A percentile compares a stretch with the other conserved stretches of the same genome.
Conservation (phyloP, 64 coral and sea anemone genomes). For the Acropora yongei region DNA sequence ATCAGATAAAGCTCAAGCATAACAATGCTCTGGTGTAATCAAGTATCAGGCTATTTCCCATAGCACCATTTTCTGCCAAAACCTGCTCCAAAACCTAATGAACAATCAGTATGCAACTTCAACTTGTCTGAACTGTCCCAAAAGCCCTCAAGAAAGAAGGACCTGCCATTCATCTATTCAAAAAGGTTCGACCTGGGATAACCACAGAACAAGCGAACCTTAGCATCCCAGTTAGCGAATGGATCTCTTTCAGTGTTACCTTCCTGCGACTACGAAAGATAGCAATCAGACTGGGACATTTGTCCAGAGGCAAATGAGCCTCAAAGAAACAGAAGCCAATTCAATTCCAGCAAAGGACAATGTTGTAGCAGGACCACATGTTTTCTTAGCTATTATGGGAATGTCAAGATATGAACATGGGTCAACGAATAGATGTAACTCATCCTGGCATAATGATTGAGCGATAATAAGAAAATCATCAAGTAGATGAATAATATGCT, state of each 20-base stretch:
- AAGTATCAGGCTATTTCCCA: no score
- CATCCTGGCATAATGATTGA: not conserved
- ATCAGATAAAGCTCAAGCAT: no score
- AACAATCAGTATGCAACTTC: no score
- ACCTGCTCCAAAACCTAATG: not conserved
- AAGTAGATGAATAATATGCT: conserved; percentile 7
- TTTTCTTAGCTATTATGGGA: no score
- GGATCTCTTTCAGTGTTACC: not conserved
- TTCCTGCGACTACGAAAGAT: not conserved
- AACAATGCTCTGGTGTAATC: no score
- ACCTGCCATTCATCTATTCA: not conserved
- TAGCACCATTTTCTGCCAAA: no score
- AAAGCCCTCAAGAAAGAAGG: no score
- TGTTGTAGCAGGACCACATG: no score
- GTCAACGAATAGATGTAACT: no score
- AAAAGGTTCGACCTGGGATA: not conserved
- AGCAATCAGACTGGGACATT: not conserved
- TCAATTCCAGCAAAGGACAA: not conserved
- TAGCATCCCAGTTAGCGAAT: no score
- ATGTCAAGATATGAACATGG: no score
- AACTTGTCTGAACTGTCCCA: no score
- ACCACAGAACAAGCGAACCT: conserved; percentile 3
- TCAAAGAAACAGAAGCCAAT: not conserved
- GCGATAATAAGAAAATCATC: conserved; percentile 47
- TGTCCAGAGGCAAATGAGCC: not conserved